These are phyloP conservation scores for Drosophila rhopaloa DNA, from an alignment of 1,140 invertebrate genomes.

Conservation along the genomic window DNA sequence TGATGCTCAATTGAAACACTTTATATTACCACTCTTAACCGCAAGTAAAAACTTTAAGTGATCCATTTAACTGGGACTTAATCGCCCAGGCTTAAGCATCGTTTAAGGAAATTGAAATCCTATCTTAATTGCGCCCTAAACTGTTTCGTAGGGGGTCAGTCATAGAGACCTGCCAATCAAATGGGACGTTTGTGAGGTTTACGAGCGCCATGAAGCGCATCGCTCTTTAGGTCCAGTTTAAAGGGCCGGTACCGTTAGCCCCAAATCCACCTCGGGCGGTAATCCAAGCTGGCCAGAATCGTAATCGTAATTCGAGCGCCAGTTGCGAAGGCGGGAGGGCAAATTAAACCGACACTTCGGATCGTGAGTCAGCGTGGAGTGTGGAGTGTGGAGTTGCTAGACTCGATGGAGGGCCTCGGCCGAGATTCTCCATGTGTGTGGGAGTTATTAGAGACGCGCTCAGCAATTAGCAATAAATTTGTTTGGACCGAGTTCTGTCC, in stretches of 20 bases:
- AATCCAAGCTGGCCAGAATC: constrained; percentile 33
- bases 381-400: constrained; percentile 6
- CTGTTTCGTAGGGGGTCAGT: constrained; percentile 15
- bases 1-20: background rate
- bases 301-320: constrained; percentile 67
- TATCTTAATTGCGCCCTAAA: constrained; percentile 58
- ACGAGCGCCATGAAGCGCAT: constrained; percentile 43
- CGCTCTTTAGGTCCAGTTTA: constrained; percentile 37
- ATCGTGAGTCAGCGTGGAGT: constrained; percentile 43
- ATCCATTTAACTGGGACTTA: constrained; percentile 16
- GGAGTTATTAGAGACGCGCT: constrained; percentile 52
- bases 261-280: constrained; percentile 15
- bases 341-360: constrained; percentile 47
- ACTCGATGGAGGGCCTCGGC: constrained; percentile 10
- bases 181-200: constrained; percentile 36
- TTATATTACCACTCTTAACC: background rate
- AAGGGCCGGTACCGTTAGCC: constrained; percentile 63
- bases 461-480: constrained; percentile 82
- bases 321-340: constrained; percentile 32
- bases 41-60: constrained; percentile 19
- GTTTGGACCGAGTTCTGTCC: constrained; percentile 29
- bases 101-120: constrained; percentile 20
- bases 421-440: constrained; percentile 54
- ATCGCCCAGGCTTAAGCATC: constrained; percentile 31
- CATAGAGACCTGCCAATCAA: constrained; percentile 23